Evolutionary conservation across 30 jellyfish, hydroid and myxozoan species (phyloP).

Genomic region (Chrysaora quinquecirrha): DNA sequence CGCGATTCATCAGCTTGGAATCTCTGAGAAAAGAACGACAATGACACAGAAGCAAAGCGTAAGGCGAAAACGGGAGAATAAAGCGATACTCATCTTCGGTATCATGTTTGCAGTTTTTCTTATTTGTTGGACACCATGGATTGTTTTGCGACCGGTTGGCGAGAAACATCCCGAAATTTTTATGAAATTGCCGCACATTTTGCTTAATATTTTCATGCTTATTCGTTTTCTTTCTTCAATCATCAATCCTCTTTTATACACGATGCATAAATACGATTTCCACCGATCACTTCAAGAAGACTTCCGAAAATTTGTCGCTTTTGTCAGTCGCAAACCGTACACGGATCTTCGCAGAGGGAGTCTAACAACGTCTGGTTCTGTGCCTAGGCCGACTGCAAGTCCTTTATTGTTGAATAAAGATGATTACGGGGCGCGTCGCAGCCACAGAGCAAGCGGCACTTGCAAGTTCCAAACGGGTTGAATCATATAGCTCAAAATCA

Average conservation of each 20-base stretch:
- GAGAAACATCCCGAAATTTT: not conserved
- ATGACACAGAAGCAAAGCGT: constrained; percentile 9
- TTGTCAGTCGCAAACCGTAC: not conserved
- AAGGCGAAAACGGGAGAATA: constrained; percentile 54
- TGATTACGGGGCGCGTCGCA: not conserved
- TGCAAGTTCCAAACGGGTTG: not conserved
- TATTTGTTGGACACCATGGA: constrained; percentile 77
- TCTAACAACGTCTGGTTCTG: not conserved
- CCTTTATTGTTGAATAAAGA: not conserved
- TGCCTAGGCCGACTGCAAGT: not conserved
- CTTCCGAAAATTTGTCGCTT: not conserved
- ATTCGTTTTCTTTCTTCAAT: constrained; percentile 63
- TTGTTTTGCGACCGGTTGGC: constrained; percentile 35
- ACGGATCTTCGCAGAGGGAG: not conserved
- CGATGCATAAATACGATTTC: constrained; percentile 56
- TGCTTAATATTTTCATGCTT: constrained; percentile 29
- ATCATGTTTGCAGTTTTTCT: constrained; percentile 49
- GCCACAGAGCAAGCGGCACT: not conserved
- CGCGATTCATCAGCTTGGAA: constrained; percentile 68
- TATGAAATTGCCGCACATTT: constrained; percentile 18
- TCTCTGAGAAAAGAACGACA: constrained; percentile 34
- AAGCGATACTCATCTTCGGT: constrained; percentile 50
- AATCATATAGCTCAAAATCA: not conserved
- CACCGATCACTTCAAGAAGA: constrained; percentile 41
- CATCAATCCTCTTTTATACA: constrained; percentile 65